Conservation (phyloP, 1,140 invertebrate genomes). For the Ceratina australensis region DNA sequence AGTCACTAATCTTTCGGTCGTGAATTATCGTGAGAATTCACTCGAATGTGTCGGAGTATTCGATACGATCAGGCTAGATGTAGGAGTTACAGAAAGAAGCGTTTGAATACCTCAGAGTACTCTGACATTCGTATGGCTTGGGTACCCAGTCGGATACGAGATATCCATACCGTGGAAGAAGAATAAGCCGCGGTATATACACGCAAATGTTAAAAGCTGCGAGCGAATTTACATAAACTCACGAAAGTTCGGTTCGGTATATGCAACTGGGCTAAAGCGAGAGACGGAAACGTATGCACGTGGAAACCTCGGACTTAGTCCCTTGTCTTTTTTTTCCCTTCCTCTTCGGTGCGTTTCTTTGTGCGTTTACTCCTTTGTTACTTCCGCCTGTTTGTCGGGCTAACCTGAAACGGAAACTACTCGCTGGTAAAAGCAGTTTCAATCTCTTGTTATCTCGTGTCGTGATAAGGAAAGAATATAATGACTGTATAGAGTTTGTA, state of each 20-base stretch:
- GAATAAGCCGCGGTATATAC: slow-evolving; percentile 11
- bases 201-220: slow-evolving; percentile 53
- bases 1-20: no score
- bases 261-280: slow-evolving; percentile 2
- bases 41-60: no score
- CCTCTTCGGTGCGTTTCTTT: background rate
- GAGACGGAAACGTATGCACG: background rate
- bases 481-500: no score
- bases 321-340: background rate
- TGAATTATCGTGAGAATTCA: no score
- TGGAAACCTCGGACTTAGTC: background rate
- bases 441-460: no score
- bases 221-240: slow-evolving; percentile 47
- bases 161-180: slow-evolving; percentile 1
- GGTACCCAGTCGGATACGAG: background rate
- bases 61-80: no score
- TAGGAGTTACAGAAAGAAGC: no score
- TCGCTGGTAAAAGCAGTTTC: no score
- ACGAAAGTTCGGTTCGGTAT: slow-evolving; percentile 36
- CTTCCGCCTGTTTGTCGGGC: background rate
- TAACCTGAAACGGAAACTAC: background rate
- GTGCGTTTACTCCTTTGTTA: background rate
- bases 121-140: no score
- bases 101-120: no score
- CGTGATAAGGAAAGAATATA: no score